A percentile compares a stretch with the other conserved stretches of the same genome.
Evolutionary conservation across 2,888 invertebrate genomes (phyloP).

Genomic region (Eupeodes latifasciatus): DNA sequence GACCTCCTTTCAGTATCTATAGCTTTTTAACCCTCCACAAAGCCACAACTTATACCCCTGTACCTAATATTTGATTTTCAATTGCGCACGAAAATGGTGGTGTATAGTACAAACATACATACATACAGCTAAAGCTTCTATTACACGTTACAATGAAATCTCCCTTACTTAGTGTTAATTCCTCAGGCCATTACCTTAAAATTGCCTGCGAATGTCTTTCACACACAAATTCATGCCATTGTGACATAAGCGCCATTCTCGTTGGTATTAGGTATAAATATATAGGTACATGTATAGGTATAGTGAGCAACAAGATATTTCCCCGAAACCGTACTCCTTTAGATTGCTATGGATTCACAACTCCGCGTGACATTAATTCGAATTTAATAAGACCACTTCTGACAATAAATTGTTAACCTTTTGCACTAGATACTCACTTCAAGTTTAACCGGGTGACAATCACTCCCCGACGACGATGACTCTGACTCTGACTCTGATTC

Average conservation of each 20-base stretch:
- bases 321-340: background rate
- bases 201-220: conserved; percentile 45
- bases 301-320: conserved; percentile 13
- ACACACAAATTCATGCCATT: conserved; percentile 16
- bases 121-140: background rate
- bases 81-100: conserved; percentile 6
- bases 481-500: too few relatives aligned
- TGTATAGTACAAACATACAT: too few relatives aligned
- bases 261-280: background rate
- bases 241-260: conserved; percentile 15
- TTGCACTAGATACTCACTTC: conserved; percentile 29
- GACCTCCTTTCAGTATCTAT: background rate
- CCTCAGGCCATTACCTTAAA: conserved; percentile 55
- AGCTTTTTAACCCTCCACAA: too few relatives aligned
- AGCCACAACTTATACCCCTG: background rate
- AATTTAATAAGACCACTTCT: conserved; percentile 64
- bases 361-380: conserved; percentile 63
- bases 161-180: conserved; percentile 64
- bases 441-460: conserved; percentile 30
- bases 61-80: conserved; percentile 14
- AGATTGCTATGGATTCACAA: conserved; percentile 32
- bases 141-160: conserved; percentile 61
- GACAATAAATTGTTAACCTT: conserved; percentile 61
- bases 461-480: background rate
- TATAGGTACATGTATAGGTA: background rate